A percentile compares a stretch with the other conserved stretches of the same genome.
phyloP scores from a whole-genome alignment of 2,888 invertebrate genomes.

The Electrophaes corylata region DNA sequence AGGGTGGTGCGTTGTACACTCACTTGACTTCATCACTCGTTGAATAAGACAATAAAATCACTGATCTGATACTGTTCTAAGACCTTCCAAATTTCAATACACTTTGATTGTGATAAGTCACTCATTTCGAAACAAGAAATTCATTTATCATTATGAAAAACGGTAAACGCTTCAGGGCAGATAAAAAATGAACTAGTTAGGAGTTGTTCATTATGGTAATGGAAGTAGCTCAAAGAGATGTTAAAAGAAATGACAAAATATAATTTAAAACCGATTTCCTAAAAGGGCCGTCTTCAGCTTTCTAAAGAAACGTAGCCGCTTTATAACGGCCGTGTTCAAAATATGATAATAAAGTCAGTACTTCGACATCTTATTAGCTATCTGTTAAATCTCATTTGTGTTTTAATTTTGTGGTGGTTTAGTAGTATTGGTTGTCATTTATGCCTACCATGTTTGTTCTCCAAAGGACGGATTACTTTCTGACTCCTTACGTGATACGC shows the following conservation, averaged over 20 bases:
- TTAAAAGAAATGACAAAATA: slow-evolving; percentile 6
- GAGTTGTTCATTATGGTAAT: slow-evolving; percentile 9
- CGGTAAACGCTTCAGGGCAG: slow-evolving; percentile 1
- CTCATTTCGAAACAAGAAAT: slow-evolving; percentile 4
- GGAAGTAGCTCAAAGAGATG: slow-evolving; percentile 3
- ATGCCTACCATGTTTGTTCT: too few relatives aligned
- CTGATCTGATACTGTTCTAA: not conserved
- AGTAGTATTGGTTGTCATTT: too few relatives aligned
- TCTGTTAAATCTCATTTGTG: too few relatives aligned
- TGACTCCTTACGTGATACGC: too few relatives aligned
- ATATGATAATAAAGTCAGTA: not conserved
- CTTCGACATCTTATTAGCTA: too few relatives aligned
- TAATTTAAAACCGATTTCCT: slow-evolving; percentile 20
- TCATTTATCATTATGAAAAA: slow-evolving; percentile 5
- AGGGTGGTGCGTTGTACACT: too few relatives aligned
- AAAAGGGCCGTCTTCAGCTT: not conserved
- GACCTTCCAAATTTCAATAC: slow-evolving; percentile 1
- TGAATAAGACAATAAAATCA: not conserved
- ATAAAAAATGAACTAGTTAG: slow-evolving; percentile 8
- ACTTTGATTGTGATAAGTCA: not conserved
- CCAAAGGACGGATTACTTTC: too few relatives aligned
- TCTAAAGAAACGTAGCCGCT: not conserved
- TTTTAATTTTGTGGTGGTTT: too few relatives aligned
- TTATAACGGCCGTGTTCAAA: not conserved
- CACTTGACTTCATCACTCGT: too few relatives aligned